These are phyloP conservation scores for Dione vanillae DNA, from an alignment of 2,888 invertebrate genomes.

Conservation along the genomic window DNA sequence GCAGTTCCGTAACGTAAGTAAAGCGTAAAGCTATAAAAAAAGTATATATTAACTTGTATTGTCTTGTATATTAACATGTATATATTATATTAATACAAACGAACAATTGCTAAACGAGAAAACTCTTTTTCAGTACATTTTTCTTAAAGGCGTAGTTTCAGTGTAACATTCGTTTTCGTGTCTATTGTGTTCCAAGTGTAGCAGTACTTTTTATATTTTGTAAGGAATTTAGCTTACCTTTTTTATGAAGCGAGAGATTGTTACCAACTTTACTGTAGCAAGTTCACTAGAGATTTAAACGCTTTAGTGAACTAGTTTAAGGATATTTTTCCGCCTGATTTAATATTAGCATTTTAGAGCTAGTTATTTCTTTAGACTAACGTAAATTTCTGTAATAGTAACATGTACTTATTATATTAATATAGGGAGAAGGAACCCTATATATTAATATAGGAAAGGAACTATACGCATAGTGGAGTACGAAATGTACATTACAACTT, in stretches of 20 bases:
- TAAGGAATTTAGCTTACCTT: slow-evolving; percentile 18
- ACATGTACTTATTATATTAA: no score
- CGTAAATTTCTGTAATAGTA: background rate
- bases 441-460: no score
- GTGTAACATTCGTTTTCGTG: slow-evolving; percentile 13
- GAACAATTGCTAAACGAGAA: background rate
- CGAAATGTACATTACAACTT: background rate
- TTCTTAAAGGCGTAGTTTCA: slow-evolving; percentile 13
- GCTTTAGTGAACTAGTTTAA: slow-evolving; percentile 2
- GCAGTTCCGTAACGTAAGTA: no score
- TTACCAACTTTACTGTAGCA: slow-evolving; percentile 25
- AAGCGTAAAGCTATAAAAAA: no score
- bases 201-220: slow-evolving; percentile 10
- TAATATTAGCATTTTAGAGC: background rate
- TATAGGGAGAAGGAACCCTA: no score
- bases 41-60: no score
- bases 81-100: no score
- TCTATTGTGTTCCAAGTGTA: slow-evolving; percentile 20
- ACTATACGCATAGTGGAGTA: background rate
- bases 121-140: background rate
- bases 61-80: no score
- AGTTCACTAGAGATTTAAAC: slow-evolving; percentile 17
- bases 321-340: background rate
- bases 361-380: background rate
- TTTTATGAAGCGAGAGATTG: slow-evolving; percentile 20